Conservation (phyloP, 2,888 invertebrate genomes). For the Ashinkailepas kermadecensis region DNA sequence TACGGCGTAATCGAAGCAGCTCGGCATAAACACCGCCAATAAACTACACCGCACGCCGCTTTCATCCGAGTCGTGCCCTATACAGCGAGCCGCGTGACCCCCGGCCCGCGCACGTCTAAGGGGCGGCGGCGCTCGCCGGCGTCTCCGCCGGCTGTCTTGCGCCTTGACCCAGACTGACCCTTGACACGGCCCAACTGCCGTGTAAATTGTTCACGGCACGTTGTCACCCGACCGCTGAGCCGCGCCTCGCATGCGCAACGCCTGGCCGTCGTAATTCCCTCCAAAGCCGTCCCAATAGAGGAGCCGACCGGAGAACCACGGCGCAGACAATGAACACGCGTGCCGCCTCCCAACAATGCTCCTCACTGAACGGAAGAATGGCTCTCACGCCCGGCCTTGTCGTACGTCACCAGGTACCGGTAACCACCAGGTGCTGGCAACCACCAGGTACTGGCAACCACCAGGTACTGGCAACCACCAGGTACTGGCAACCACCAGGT, state of each 20-base stretch:
- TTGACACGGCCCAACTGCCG: not conserved
- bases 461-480: no score
- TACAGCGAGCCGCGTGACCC: not conserved
- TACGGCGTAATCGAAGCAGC: not conserved
- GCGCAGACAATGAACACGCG: no score
- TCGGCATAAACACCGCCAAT: not conserved
- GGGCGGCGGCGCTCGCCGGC: not conserved
- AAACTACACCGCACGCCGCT: not conserved
- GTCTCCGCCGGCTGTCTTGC: not conserved
- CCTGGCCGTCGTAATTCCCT: no score
- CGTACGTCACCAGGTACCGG: no score
- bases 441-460: no score
- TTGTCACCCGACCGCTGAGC: not conserved
- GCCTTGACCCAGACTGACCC: not conserved
- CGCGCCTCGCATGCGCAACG: not conserved
- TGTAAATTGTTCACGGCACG: conserved; percentile 6
- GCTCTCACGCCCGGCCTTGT: no score
- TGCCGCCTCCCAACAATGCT: no score
- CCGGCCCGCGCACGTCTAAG: not conserved
- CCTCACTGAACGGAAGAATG: no score
- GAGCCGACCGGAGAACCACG: no score
- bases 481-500: no score
- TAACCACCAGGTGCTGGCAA: no score
- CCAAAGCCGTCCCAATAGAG: no score
- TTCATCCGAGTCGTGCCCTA: not conserved